Conservation (phyloP, 2,797 vertebrate genomes). For the Petrocephalus schoutedeni region DNA sequence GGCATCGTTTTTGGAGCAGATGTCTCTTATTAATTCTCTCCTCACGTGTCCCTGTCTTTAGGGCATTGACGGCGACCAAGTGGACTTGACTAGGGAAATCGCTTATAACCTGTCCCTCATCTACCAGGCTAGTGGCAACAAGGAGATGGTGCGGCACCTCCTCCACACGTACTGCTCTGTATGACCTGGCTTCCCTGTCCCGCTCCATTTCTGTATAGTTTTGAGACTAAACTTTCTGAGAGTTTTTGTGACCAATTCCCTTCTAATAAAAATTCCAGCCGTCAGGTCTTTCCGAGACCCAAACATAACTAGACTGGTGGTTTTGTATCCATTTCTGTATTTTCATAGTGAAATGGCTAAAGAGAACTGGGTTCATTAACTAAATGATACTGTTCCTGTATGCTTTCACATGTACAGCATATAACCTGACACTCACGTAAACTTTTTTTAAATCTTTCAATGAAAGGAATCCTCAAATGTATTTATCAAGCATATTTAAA, state of each 20-base stretch:
- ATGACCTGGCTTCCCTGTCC: constrained; percentile 35
- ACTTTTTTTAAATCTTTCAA: background rate
- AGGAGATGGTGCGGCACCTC: constrained; percentile 66
- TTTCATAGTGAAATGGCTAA: background rate
- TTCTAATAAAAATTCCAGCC: background rate
- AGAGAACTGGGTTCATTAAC: background rate
- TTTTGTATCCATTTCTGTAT: background rate
- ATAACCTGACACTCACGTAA: background rate
- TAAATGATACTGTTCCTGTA: background rate
- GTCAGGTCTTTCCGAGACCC: background rate
- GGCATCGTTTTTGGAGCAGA: background rate
- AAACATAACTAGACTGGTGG: background rate
- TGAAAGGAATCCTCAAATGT: background rate
- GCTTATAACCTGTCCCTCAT: constrained; percentile 78
- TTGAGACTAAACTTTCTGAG: background rate
- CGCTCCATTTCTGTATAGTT: background rate
- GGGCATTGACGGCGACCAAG: constrained; percentile 77
- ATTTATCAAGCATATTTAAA: background rate
- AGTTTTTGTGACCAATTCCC: background rate
- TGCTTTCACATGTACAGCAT: background rate
- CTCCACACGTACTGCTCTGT: constrained; percentile 63
- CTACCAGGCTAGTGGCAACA: constrained; percentile 76
- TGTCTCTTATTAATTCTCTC: background rate
- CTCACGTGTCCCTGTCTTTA: constrained; percentile 34
- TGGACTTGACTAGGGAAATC: constrained; percentile 74